Evolutionary conservation across 2,797 vertebrate species (phyloP).

Genomic region (Denticeps clupeoides): DNA sequence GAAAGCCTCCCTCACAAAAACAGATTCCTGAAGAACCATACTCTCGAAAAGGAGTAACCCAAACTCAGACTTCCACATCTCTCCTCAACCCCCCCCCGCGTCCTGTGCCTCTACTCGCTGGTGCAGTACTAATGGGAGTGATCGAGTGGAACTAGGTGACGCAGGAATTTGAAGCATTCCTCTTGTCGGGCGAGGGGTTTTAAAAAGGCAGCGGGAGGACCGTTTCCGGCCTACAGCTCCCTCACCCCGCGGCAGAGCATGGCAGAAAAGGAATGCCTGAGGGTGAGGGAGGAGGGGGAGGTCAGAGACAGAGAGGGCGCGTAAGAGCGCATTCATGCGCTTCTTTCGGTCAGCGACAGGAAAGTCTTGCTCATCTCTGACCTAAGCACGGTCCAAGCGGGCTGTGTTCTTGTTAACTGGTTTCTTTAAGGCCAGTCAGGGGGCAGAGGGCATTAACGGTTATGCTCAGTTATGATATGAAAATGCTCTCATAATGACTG

Average conservation of each 20-base stretch:
- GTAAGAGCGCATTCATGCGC: background rate
- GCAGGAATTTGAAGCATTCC: conserved; percentile 51
- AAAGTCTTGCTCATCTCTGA: background rate
- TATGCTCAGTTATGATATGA: too few relatives aligned
- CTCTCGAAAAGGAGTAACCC: background rate
- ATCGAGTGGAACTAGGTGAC: conserved; percentile 43
- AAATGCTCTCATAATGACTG: too few relatives aligned
- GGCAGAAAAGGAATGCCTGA: conserved; percentile 13
- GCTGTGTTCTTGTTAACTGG: background rate
- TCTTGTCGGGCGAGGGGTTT: conserved; percentile 44
- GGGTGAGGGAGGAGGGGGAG: background rate
- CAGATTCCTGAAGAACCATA: too few relatives aligned
- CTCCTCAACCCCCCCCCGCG: conserved; percentile 5
- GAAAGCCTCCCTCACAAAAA: too few relatives aligned
- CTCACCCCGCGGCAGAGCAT: conserved; percentile 23
- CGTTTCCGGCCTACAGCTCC: conserved; percentile 36
- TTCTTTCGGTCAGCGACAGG: background rate
- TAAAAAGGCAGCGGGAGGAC: conserved; percentile 32
- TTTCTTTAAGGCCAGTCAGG: background rate
- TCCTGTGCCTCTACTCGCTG: conserved; percentile 9
- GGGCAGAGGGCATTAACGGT: too few relatives aligned
- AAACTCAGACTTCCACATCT: conserved; percentile 4
- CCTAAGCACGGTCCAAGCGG: background rate
- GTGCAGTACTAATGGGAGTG: conserved; percentile 25
- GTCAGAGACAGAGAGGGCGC: background rate